Evolutionary conservation across 2,888 invertebrate species (phyloP).

Genomic region (Drosophila dives): DNA sequence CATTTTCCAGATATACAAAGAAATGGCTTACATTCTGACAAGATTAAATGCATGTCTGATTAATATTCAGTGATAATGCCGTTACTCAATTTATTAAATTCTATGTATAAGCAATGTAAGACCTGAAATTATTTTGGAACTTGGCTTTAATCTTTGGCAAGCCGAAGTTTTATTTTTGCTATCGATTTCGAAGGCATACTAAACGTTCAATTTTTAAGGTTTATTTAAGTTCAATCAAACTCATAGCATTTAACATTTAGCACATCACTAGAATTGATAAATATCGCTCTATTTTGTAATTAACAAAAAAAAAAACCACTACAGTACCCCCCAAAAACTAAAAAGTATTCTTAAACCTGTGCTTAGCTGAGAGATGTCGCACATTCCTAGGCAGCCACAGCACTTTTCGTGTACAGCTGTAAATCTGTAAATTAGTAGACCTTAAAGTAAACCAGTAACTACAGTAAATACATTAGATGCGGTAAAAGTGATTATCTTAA

Average conservation of each 20-base stretch:
- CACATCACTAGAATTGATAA: slow-evolving; percentile 31
- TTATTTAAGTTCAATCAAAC: slow-evolving; percentile 51
- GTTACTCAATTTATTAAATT: background rate
- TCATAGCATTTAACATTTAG: slow-evolving; percentile 58
- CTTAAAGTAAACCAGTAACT: slow-evolving; percentile 29
- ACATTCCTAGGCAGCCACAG: slow-evolving; percentile 57
- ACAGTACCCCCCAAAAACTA: slow-evolving; percentile 21
- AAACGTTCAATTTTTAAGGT: slow-evolving; percentile 27
- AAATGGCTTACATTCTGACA: background rate
- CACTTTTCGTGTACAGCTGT: slow-evolving; percentile 65
- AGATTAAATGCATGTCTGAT: background rate
- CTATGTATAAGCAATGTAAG: background rate
- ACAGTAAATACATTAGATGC: slow-evolving; percentile 50
- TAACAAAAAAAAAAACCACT: slow-evolving; percentile 20
- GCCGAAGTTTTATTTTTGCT: slow-evolving; percentile 41
- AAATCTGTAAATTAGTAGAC: slow-evolving; percentile 64
- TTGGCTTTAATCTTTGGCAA: slow-evolving; percentile 47
- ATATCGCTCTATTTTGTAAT: slow-evolving; percentile 28
- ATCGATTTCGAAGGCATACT: slow-evolving; percentile 23
- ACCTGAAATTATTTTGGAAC: slow-evolving; percentile 25
- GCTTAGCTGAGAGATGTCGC: slow-evolving; percentile 25
- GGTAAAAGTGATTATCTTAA: slow-evolving; percentile 34
- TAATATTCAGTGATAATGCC: background rate
- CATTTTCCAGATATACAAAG: background rate
- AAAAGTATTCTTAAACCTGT: slow-evolving; percentile 30